A percentile compares a stretch with the other conserved stretches of the same genome.
These are phyloP conservation scores for Lepidonotus clava DNA, from an alignment of 2,888 invertebrate genomes.

Conservation along the genomic window DNA sequence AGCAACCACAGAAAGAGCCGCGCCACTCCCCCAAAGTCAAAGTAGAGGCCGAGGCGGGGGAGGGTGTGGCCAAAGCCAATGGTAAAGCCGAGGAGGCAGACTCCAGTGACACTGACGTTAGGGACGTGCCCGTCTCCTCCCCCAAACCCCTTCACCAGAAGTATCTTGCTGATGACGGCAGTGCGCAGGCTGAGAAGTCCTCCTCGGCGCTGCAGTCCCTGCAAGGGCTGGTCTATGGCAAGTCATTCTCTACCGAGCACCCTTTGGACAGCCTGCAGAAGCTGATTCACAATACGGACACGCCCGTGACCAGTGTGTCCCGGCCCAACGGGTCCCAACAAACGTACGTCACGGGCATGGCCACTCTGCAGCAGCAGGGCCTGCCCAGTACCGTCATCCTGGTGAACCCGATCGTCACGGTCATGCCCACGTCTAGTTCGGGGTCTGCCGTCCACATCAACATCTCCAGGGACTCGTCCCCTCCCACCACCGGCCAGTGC, in stretches of 20 bases:
- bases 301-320: slow-evolving; percentile 75
- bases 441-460: slow-evolving; percentile 51
- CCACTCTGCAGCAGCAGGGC: slow-evolving; percentile 49
- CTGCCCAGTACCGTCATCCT: slow-evolving; percentile 64
- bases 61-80: not conserved
- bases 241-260: slow-evolving; percentile 83
- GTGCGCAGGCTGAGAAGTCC: slow-evolving; percentile 52
- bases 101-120: not conserved
- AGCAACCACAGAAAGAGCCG: not conserved
- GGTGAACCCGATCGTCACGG: slow-evolving; percentile 66
- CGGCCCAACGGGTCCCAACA: slow-evolving; percentile 44
- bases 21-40: slow-evolving; percentile 46
- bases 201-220: slow-evolving; percentile 76
- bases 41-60: not conserved
- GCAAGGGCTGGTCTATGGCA: slow-evolving; percentile 78
- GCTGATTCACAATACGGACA: slow-evolving; percentile 96
- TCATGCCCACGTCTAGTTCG: slow-evolving; percentile 56
- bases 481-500: slow-evolving; percentile 37
- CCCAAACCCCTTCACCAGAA: slow-evolving; percentile 48
- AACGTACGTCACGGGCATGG: slow-evolving; percentile 37
- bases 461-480: slow-evolving; percentile 47
- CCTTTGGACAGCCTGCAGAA: slow-evolving; percentile 97
- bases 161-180: slow-evolving; percentile 59
- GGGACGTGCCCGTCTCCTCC: not conserved
- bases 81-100: not conserved